Evolutionary conservation across 2,113 vertebrate genomes (phyloP), one percentile per base, ranked within the genome.

Genomic region (Castor canadensis): DNA sequence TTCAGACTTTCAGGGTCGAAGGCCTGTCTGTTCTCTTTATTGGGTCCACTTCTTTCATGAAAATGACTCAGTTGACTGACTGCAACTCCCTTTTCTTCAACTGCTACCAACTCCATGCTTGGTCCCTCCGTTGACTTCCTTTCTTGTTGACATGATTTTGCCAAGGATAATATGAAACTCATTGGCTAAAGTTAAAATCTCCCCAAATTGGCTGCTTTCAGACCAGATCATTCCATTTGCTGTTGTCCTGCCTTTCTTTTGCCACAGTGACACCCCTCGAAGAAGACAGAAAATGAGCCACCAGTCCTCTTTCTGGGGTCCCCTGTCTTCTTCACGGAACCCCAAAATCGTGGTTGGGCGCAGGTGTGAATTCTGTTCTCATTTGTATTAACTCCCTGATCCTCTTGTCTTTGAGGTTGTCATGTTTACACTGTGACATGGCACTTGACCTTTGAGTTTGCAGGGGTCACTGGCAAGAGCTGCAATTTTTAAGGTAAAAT

Each of bases 151-250:
- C 45, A 30, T 47, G 40, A 56, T 38, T 67, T 93, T 67, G 47
- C 72, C 38, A 69, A 77, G 52, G 49, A 86, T 86, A 93, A 86
- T 77, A 93, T 24, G 72, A 64, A 49, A 54, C 32, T 54, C 35
- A 47, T 77, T 77, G n/a, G n/a, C 52, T 40, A 85, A 86, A 67
- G 1, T 17, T 71, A 60, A 76, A 84, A 43, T 58, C 60, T 86
- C 60, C 38, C 5, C 22, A 86, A 43, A 67, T 17, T 30, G 49
- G 47, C 19, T 24, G 22, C 11, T 22, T 24, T 92, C 20, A 56
- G 58, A 56, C 16, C 38, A 30, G 47, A 22, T 45, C 40, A 45
- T 92, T 64, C 47, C 24, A n/a, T 64, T 85, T 54, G n/a, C 60
- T 20, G 64, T 45, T 84, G 24, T 9, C 20, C 43, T 43, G 35